A percentile compares a stretch with the other conserved stretches of the same genome.
Conservation (phyloP, 2,797 vertebrate species). For the Molossus molossus region DNA sequence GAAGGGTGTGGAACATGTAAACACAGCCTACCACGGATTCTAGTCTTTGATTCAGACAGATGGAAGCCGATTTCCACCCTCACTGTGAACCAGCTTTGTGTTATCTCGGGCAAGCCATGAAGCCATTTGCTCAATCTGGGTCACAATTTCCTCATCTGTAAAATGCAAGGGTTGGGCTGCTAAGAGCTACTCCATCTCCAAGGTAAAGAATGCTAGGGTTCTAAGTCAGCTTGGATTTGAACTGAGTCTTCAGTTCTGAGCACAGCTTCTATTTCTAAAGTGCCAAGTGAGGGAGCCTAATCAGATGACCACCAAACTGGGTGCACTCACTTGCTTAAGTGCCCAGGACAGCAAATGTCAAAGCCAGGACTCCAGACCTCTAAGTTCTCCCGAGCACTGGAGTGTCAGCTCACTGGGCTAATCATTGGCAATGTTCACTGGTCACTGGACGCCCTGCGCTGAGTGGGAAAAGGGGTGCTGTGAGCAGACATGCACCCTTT, state of each 20-base stretch:
- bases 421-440: not conserved
- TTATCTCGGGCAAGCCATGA: not conserved
- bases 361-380: not conserved
- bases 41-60: not conserved
- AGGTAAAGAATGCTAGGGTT: not conserved
- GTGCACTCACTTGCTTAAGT: not conserved
- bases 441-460: not conserved
- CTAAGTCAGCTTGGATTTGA: not conserved
- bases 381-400: not conserved
- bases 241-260: not conserved
- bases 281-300: not conserved
- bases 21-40: not conserved
- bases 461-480: not conserved
- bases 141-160: slow-evolving; percentile 54
- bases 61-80: not conserved
- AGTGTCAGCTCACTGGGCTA: not conserved
- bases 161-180: not conserved
- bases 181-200: not conserved
- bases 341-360: not conserved
- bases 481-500: not conserved
- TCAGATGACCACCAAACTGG: not conserved
- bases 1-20: not conserved
- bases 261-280: not conserved
- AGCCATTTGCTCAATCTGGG: not conserved
- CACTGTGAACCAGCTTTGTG: not conserved